Evolutionary conservation across 2,113 vertebrate genomes (phyloP), one percentile per base, ranked within the genome.

Genomic region (Monarcha castaneiventris): DNA sequence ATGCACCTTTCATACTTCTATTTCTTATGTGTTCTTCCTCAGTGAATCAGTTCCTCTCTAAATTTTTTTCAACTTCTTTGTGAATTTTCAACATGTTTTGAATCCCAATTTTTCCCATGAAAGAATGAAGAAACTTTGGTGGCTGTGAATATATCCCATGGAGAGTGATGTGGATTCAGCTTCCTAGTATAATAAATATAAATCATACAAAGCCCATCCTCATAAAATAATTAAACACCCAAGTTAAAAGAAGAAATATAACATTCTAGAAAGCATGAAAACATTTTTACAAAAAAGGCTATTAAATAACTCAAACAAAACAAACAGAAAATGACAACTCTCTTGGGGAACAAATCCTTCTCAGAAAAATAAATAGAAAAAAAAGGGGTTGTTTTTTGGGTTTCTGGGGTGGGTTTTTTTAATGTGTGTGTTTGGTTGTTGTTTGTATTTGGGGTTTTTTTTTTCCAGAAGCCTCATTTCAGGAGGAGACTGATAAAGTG

Each of bases 381-480:
- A 55, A 48, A 1, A 0, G 0, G 3, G 3, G 6, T 15, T 35
- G 6, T 10, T 46, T 16, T 7, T n/a, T 54, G 19, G 3, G 4
- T 29, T 87, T 63, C 16, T 76, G 32, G 7, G 16, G 32, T 59
- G 8, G 2, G 0, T 5, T 33, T 32, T 32, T 49, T 67, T 27
- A 35, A 11, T 37, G 1, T 61, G 7, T 27, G 7, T 25, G 6
- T 10, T 58, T 58, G 25, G 15, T 64, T 73, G 27, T 35, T 43
- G 9, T 46, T 77, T 68, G 7, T 26, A 32, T 51, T 10, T 51
- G 6, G 3, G 3, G n/a, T n/a, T n/a, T 3, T 56, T 55, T 26
- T 16, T 56, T 5, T 1, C 9, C 37, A 64, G 27, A 49, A 59
- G 1, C 41, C 6, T 59, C 4, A 61, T 81, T 84, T 84, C 18